These are phyloP conservation scores for Anolis carolinensis DNA, from an alignment of 2,113 vertebrate species.

Conservation along the genomic window DNA sequence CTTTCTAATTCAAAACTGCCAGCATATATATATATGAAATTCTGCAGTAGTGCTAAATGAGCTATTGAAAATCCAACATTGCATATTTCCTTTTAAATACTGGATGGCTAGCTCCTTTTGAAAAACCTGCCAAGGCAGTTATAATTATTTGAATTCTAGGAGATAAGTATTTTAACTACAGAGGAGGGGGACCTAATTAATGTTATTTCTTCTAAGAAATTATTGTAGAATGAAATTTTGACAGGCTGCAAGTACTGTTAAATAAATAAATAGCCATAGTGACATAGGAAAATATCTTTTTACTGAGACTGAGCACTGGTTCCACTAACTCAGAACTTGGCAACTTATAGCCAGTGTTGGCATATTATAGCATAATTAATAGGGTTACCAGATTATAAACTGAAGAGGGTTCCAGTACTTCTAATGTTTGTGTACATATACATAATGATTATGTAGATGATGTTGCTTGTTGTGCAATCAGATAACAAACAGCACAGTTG, in stretches of 20 bases:
- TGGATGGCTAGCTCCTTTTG: slow-evolving; percentile 45
- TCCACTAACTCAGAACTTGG: neutral
- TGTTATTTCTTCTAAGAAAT: slow-evolving; percentile 57
- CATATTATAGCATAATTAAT: too few species aligned
- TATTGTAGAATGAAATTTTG: slow-evolving; percentile 33
- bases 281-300: neutral
- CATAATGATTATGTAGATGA: too few species aligned
- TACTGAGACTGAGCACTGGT: neutral
- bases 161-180: slow-evolving; percentile 57
- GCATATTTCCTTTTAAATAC: neutral
- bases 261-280: slow-evolving; percentile 28
- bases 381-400: too few species aligned
- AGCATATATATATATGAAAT: slow-evolving; percentile 27
- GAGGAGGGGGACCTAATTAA: slow-evolving; percentile 52
- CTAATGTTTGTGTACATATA: too few species aligned
- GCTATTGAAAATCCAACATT: slow-evolving; percentile 60
- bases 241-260: slow-evolving; percentile 16
- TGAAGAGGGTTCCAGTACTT: too few species aligned
- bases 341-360: too few species aligned
- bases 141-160: slow-evolving; percentile 72
- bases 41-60: slow-evolving; percentile 59
- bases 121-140: slow-evolving; percentile 56
- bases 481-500: too few species aligned
- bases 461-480: too few species aligned
- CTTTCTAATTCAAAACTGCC: slow-evolving; percentile 58